Base-by-base conservation (phyloP, 2,888 invertebrate species). In the Eupeodes luniger region DNA sequence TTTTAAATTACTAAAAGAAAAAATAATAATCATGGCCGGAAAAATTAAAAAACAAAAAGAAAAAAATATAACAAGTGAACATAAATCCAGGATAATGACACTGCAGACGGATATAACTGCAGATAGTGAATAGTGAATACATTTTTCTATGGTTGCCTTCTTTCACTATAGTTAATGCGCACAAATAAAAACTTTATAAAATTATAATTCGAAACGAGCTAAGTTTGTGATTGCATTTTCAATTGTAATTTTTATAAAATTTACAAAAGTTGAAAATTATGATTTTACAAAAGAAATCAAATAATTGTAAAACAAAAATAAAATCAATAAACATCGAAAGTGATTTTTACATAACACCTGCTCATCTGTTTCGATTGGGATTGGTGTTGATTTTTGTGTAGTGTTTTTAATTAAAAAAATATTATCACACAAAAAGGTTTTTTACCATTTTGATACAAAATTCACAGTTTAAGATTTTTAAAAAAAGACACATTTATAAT, bases 1-100 rank as follows among this genome's bases (percentile, higher is more conserved):
- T 89, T 85, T 89, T 76, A 78, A 85, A 85, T 85, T 89, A 89
- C 81, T 67, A 62, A 85, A 85, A 84, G 85, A 69, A 78, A 85
- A 81, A 77, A 89, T 89, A 79, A 85, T 85, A 82, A 89, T 75
- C 69, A 85, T 64, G 79, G 69, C 64, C 78, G 74, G 47, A 77
- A 47, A 47, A 34, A 77, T 57, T 27, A 27, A 62, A 78, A 72
- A 78, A 16, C 57, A 0, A 40, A 57, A 34, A 75, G 40, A 19
- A 74, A 51, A n/a, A 91, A 1, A 27, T 27, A 27, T 89, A 79
- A 85, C 81, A 93, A 93, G 94, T 94, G 78, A 81, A 82, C 70
- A 89, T 91, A 91, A 91, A 92, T 85, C 84, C 81, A 75, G 85
- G 64, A 88, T 88, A 88, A 88, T 88, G 85, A 81, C 69, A 69